A percentile compares a stretch with the other conserved stretches of the same genome.
phyloP scores from a whole-genome alignment of 2,797 vertebrate genomes.

The Betta splendens region DNA sequence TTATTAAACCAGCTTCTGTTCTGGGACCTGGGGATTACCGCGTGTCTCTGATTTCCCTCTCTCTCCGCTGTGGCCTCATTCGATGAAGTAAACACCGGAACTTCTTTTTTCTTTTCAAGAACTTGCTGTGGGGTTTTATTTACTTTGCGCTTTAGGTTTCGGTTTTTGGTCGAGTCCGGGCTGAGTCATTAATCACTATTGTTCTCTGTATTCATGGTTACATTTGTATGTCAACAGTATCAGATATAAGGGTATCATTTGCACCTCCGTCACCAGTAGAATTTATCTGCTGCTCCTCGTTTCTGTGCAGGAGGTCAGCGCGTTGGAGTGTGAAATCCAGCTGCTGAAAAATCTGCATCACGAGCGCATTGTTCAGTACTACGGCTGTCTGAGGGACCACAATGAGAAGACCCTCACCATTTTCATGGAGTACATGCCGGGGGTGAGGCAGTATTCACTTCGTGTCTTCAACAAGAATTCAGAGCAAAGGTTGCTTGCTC shows the following conservation, averaged over 20 bases:
- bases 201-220: conserved; percentile 20
- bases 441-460: conserved; percentile 78
- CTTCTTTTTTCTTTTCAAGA: conserved; percentile 57
- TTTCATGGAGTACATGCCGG: conserved; percentile 99
- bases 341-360: conserved; percentile 97
- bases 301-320: conserved; percentile 89
- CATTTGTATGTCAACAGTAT: conserved; percentile 15
- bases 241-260: too few relatives aligned
- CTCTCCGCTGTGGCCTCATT: conserved; percentile 39
- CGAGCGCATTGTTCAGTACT: conserved; percentile 96
- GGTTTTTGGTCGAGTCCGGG: conserved; percentile 16
- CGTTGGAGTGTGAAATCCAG: conserved; percentile 98
- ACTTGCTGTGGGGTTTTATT: conserved; percentile 29
- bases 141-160: conserved; percentile 20
- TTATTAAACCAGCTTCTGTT: conserved; percentile 39
- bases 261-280: background rate
- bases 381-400: conserved; percentile 92
- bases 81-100: conserved; percentile 66
- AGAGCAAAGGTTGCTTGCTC: background rate
- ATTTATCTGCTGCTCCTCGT: background rate
- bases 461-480: background rate
- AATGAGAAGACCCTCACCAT: conserved; percentile 95
- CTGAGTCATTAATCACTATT: background rate
- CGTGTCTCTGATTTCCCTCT: conserved; percentile 13
- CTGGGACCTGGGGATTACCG: conserved; percentile 31